Base-by-base conservation (phyloP, 1,140 invertebrate species). In the Caenorhabditis tropicalis region DNA sequence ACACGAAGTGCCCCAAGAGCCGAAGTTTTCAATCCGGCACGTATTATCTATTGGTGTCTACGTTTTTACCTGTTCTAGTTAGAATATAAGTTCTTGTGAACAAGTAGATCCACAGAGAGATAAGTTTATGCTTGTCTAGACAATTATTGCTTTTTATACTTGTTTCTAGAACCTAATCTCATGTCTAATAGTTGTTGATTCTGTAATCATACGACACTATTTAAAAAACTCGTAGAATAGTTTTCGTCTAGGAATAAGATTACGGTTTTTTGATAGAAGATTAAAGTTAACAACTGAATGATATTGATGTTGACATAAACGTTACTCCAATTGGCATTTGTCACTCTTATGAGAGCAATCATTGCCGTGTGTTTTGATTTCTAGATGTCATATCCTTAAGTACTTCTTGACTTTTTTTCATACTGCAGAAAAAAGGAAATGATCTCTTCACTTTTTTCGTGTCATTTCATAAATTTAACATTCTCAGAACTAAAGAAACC, bases 281-380 rank as follows among this genome's bases (percentile, higher is more conserved):
- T 46, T 16, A 12, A 33, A 29, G 24, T 65, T 36, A 27, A 65
- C 3, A 19, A 33, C 21, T 19, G 7, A 51, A 16, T 7, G 21
- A n/a, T n/a, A 51, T 1, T 60, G 24, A 36, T 31, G 43, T 74
- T 74, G 65, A 74, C 65, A 74, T 43, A 43, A 10, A 12, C n/a
- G 43, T 10, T 46, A 15, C 9, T 19, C 33, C 58, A 16, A 39
- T 65, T 74, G 65, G 7, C 36, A 74, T 74, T 43, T 74, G 33
- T 74, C 65, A 46, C 36, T 74, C 36, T 46, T 43, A 9, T 74
- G 1, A 21, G 10, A 43, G 10, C n/a, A 43, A 21, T 43, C 9
- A 74, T 74, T 7, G 15, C 19, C 36, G 24, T 74, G 33, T 74
- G 65, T 74, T 74, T 74, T 74, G 65, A 74, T 74, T 74, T 74